These are phyloP conservation scores for Ptychochromis oligacanthus DNA, from an alignment of 2,113 vertebrate genomes.

Conservation along the genomic window DNA sequence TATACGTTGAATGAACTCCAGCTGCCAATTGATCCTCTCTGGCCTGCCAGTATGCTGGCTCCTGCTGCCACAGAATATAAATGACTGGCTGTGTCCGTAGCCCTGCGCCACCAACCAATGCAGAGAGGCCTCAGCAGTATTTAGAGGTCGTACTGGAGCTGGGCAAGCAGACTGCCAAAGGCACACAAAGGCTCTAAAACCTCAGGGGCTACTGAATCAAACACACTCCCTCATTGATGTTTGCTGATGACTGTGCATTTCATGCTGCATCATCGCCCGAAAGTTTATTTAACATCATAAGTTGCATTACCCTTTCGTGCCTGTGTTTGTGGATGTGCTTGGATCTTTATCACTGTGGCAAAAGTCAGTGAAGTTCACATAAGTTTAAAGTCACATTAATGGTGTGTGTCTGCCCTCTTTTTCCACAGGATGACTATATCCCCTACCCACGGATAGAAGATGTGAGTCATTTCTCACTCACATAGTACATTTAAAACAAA, in stretches of 20 bases:
- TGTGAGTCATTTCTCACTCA: constrained; percentile 78
- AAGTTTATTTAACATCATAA: constrained; percentile 8
- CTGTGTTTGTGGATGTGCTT: constrained; percentile 43
- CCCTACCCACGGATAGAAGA: constrained; percentile 97
- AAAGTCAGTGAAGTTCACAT: constrained; percentile 13
- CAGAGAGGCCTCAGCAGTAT: constrained; percentile 54
- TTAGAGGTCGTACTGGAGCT: constrained; percentile 59
- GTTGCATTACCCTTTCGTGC: constrained; percentile 1
- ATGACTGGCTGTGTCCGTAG: constrained; percentile 36
- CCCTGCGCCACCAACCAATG: not conserved
- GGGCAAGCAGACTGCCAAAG: constrained; percentile 32
- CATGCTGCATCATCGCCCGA: constrained; percentile 48
- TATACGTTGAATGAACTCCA: constrained; percentile 62
- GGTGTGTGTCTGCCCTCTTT: constrained; percentile 60
- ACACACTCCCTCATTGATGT: constrained; percentile 19
- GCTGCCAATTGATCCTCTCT: constrained; percentile 53
- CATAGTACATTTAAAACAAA: not conserved
- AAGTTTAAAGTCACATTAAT: constrained; percentile 12
- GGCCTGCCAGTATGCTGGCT: constrained; percentile 37
- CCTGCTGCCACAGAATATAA: constrained; percentile 56
- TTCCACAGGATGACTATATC: constrained; percentile 93
- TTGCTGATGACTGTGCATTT: constrained; percentile 53
- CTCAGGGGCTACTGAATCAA: constrained; percentile 31
- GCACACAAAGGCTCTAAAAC: constrained; percentile 16
- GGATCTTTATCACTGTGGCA: not conserved